phyloP scores from a whole-genome alignment of 2,113 vertebrate species.

The Zootoca vivipara region DNA sequence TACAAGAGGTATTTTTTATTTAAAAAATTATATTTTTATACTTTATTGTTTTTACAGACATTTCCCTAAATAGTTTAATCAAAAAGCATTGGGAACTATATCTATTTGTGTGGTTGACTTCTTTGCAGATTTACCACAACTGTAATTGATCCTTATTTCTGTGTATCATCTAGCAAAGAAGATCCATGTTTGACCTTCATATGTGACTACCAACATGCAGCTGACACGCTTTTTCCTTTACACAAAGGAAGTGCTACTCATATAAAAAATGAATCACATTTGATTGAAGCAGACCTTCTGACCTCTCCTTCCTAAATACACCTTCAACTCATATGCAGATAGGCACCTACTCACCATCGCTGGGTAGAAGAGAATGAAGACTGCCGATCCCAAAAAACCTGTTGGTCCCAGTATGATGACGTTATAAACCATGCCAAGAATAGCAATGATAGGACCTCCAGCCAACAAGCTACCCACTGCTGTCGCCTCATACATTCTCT shows the following conservation, averaged over 20 bases:
- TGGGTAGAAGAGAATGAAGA: constrained; percentile 94
- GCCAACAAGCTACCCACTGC: constrained; percentile 91
- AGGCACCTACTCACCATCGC: constrained; percentile 84
- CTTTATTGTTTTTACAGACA: not conserved
- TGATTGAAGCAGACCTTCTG: not conserved
- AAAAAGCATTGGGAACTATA: not conserved
- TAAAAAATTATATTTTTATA: not conserved
- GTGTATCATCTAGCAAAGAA: not conserved
- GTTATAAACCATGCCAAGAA: constrained; percentile 90
- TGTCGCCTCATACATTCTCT: constrained; percentile 92
- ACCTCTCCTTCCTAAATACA: not conserved
- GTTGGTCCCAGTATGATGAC: constrained; percentile 90
- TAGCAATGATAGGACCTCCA: constrained; percentile 88
- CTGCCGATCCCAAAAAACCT: constrained; percentile 89
- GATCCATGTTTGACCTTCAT: not conserved
- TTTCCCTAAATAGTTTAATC: not conserved
- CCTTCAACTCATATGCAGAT: not conserved
- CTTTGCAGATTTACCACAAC: too few relatives aligned
- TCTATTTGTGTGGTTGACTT: too few relatives aligned
- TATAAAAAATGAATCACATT: not conserved
- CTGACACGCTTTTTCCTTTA: not conserved
- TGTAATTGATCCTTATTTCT: too few relatives aligned
- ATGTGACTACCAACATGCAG: not conserved
- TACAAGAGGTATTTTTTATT: not conserved
- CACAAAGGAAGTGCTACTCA: not conserved